Conservation (phyloP, 2,797 vertebrate genomes). For the Hydrolagus colliei region DNA sequence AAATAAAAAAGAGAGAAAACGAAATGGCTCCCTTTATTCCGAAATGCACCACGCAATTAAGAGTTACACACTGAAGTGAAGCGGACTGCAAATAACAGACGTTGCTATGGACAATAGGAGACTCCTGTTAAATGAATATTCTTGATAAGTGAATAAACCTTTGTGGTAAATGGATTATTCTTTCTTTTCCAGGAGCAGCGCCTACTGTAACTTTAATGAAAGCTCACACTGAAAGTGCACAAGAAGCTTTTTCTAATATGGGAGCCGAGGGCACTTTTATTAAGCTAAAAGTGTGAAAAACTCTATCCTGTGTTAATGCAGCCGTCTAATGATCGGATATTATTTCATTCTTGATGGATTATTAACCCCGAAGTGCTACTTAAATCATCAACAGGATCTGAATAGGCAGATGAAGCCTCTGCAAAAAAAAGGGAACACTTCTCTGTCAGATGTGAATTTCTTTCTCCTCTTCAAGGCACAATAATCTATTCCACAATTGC, state of each 20-base stretch:
- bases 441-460: constrained; percentile 22
- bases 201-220: constrained; percentile 4
- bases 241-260: constrained; percentile 1
- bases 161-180: not conserved
- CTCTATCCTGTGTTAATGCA: constrained; percentile 15
- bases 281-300: constrained; percentile 24
- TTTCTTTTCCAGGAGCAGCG: not conserved
- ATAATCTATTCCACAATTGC: constrained; percentile 27
- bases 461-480: constrained; percentile 18
- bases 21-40: not conserved
- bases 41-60: not conserved
- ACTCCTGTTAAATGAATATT: not conserved
- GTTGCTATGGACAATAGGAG: not conserved
- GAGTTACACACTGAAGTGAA: not conserved
- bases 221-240: not conserved
- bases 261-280: constrained; percentile 17
- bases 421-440: not conserved
- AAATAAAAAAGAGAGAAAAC: not conserved
- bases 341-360: constrained; percentile 30
- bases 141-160: constrained; percentile 24
- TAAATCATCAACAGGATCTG: constrained; percentile 29
- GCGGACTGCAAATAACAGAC: not conserved
- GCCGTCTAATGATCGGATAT: constrained; percentile 26
- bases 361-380: constrained; percentile 26
- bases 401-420: not conserved